Conservation (phyloP, 1,140 invertebrate genomes). For the Halyomorpha halys region DNA sequence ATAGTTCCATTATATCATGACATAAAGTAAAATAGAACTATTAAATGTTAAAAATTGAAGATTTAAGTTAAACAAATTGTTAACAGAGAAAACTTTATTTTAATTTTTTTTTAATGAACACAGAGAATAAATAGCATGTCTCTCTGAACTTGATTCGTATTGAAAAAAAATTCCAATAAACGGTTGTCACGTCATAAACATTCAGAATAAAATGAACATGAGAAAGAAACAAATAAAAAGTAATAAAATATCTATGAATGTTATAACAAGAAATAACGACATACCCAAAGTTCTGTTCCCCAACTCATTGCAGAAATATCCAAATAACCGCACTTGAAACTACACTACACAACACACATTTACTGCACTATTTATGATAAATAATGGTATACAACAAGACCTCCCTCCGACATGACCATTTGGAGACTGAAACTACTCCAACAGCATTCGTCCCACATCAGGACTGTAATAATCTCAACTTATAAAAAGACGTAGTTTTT, state of each 20-base stretch:
- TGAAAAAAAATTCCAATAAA: no score
- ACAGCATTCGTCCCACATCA: background rate
- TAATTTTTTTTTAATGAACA: no score
- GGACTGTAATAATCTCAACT: background rate
- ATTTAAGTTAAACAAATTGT: background rate
- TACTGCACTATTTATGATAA: background rate
- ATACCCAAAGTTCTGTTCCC: conserved; percentile 11
- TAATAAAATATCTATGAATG: background rate
- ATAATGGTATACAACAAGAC: background rate
- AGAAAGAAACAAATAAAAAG: background rate
- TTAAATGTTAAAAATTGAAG: background rate
- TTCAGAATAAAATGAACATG: background rate
- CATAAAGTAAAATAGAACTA: background rate
- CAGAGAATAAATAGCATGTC: no score
- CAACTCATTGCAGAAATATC: conserved; percentile 8
- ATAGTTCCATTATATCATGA: background rate
- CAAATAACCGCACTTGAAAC: background rate
- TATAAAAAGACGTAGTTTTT: background rate
- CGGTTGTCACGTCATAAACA: background rate
- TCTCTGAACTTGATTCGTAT: no score
- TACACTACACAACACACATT: conserved; percentile 7
- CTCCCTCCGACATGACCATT: conserved; percentile 2
- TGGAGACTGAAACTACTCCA: background rate
- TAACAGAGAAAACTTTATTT: background rate
- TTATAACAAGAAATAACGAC: background rate